These are phyloP conservation scores for Sturmia bella DNA, from an alignment of 2,888 invertebrate genomes.

Conservation along the genomic window DNA sequence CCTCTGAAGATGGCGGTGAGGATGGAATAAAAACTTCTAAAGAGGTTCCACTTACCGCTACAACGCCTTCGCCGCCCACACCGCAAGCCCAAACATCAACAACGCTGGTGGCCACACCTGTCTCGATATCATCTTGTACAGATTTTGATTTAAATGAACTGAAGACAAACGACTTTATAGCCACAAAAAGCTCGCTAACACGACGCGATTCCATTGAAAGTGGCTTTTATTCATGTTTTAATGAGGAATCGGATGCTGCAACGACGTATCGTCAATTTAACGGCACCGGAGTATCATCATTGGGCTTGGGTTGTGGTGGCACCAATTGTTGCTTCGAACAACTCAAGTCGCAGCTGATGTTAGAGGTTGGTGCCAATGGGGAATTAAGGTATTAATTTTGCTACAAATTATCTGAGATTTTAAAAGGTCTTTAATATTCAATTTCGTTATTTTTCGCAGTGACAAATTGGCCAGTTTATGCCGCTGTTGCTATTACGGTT, in stretches of 20 bases:
- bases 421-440: not conserved
- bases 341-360: slow-evolving; percentile 78
- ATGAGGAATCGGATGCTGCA: slow-evolving; percentile 88
- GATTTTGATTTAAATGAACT: slow-evolving; percentile 76
- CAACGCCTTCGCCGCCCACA: slow-evolving; percentile 66
- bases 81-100: slow-evolving; percentile 74
- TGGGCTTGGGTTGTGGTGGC: slow-evolving; percentile 72
- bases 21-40: slow-evolving; percentile 66
- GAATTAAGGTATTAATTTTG: slow-evolving; percentile 75
- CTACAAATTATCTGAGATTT: not conserved
- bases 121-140: slow-evolving; percentile 72
- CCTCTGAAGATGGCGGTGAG: slow-evolving; percentile 75
- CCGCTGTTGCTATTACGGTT: slow-evolving; percentile 79
- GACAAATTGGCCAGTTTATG: slow-evolving; percentile 81
- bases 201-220: slow-evolving; percentile 93
- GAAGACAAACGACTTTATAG: slow-evolving; percentile 75
- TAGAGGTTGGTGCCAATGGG: slow-evolving; percentile 75
- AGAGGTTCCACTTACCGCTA: slow-evolving; percentile 55
- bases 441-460: slow-evolving; percentile 66
- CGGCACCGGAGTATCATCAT: slow-evolving; percentile 63
- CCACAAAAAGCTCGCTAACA: slow-evolving; percentile 82
- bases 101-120: slow-evolving; percentile 71
- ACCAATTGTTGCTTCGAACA: slow-evolving; percentile 79
- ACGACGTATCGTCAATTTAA: slow-evolving; percentile 76
- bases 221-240: slow-evolving; percentile 94